Conservation (phyloP, 1,140 invertebrate genomes). For the Tigriopus japonicus region DNA sequence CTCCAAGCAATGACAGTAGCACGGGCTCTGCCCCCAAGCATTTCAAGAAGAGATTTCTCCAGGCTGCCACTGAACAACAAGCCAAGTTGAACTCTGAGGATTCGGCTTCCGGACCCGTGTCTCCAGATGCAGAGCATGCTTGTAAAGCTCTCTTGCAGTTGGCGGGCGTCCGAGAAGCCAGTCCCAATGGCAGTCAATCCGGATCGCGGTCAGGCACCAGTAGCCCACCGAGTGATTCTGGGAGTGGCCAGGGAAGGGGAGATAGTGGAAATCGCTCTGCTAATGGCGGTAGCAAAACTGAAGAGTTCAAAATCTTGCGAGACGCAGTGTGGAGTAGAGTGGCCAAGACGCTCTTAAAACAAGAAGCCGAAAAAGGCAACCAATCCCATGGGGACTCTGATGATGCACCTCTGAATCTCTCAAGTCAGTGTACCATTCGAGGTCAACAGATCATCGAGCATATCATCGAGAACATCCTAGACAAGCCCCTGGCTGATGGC, state of each 20-base stretch:
- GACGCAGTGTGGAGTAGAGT: conserved; percentile 5
- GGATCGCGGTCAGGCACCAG: no score
- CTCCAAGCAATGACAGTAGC: background rate
- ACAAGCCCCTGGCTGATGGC: background rate
- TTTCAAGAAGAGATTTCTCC: conserved; percentile 7
- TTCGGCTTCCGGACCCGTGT: background rate
- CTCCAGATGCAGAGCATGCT: background rate
- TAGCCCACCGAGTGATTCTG: no score
- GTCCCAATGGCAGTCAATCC: no score
- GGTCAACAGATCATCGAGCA: conserved; percentile 4
- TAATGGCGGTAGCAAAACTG: background rate
- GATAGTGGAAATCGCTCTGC: background rate
- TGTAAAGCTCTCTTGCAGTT: conserved; percentile 10
- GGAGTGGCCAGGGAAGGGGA: background rate
- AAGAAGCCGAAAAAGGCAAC: background rate
- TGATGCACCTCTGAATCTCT: conserved; percentile 4
- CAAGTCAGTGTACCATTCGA: conserved; percentile 5
- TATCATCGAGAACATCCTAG: conserved; percentile 10
- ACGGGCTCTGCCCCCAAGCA: background rate
- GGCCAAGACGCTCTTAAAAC: conserved; percentile 5
- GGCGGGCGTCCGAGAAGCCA: background rate
- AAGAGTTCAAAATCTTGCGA: background rate
- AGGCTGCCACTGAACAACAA: background rate
- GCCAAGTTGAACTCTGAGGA: background rate
- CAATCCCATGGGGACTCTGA: background rate